Evolutionary conservation across 2,888 invertebrate genomes (phyloP).

Genomic region (Marronus borbonicus): DNA sequence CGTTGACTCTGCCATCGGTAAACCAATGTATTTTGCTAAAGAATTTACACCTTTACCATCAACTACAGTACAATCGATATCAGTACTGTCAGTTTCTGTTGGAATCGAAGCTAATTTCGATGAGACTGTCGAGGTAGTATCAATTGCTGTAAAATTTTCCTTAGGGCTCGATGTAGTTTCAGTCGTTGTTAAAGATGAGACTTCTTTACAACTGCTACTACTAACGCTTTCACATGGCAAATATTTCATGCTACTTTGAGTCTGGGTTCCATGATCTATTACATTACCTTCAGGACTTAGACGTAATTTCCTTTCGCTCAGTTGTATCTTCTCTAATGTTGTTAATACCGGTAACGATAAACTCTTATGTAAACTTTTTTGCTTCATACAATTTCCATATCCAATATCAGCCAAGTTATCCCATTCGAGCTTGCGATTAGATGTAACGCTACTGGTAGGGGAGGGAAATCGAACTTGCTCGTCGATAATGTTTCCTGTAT

Average conservation of each 20-base stretch:
- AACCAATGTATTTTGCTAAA: conserved; percentile 54
- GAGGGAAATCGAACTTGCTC: conserved; percentile 68
- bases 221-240: conserved; percentile 40
- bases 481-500: conserved; percentile 27
- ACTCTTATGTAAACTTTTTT: conserved; percentile 64
- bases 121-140: conserved; percentile 48
- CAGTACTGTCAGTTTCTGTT: conserved; percentile 40
- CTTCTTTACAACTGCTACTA: conserved; percentile 16
- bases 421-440: conserved; percentile 87
- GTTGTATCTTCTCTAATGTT: conserved; percentile 52
- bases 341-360: conserved; percentile 64
- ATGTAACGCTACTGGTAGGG: conserved; percentile 83
- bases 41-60: conserved; percentile 39
- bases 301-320: conserved; percentile 45
- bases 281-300: conserved; percentile 50
- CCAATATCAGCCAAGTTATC: conserved; percentile 91
- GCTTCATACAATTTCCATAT: conserved; percentile 72
- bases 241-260: conserved; percentile 1
- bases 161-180: conserved; percentile 24
- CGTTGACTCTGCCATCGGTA: conserved; percentile 59
- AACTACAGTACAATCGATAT: conserved; percentile 44
- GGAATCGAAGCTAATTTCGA: conserved; percentile 29
- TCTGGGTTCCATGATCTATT: conserved; percentile 26
- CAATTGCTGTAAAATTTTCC: conserved; percentile 32
- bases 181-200: conserved; percentile 20